Conservation (phyloP, 2,888 invertebrate genomes). For the Drosophila lutescens region DNA sequence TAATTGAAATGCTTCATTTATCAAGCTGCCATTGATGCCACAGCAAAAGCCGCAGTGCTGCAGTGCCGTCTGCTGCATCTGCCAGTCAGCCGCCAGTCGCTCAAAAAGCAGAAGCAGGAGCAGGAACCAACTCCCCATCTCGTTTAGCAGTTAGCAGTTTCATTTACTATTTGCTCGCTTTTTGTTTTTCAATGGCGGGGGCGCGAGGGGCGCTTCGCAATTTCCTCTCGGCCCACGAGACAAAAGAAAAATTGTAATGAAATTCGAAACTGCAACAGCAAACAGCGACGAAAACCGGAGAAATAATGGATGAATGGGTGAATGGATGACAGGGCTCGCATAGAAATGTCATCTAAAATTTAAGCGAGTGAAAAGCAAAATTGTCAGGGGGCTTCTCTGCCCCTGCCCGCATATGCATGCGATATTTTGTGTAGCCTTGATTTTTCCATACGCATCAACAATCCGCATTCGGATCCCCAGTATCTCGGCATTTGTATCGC, state of each 20-base stretch:
- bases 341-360: slow-evolving; percentile 66
- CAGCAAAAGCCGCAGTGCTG: slow-evolving; percentile 36
- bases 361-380: slow-evolving; percentile 50
- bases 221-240: slow-evolving; percentile 59
- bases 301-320: slow-evolving; percentile 45
- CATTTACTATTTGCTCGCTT: slow-evolving; percentile 43
- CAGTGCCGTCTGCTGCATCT: slow-evolving; percentile 33
- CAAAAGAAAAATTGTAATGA: slow-evolving; percentile 71
- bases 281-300: slow-evolving; percentile 26
- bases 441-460: slow-evolving; percentile 22
- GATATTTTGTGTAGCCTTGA: slow-evolving; percentile 19
- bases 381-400: neutral
- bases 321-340: slow-evolving; percentile 38
- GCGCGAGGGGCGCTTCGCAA: slow-evolving; percentile 25
- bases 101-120: slow-evolving; percentile 19
- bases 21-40: slow-evolving; percentile 56
- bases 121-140: slow-evolving; percentile 18
- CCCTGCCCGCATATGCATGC: slow-evolving; percentile 4
- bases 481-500: neutral
- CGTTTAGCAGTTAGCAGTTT: slow-evolving; percentile 50
- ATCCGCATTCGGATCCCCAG: slow-evolving; percentile 1
- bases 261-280: slow-evolving; percentile 66
- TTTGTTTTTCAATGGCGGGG: slow-evolving; percentile 22
- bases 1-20: slow-evolving; percentile 75
- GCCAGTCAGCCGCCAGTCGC: slow-evolving; percentile 42